Evolutionary conservation across 2,797 vertebrate species (phyloP).

Genomic region (Labeo calbasu): DNA sequence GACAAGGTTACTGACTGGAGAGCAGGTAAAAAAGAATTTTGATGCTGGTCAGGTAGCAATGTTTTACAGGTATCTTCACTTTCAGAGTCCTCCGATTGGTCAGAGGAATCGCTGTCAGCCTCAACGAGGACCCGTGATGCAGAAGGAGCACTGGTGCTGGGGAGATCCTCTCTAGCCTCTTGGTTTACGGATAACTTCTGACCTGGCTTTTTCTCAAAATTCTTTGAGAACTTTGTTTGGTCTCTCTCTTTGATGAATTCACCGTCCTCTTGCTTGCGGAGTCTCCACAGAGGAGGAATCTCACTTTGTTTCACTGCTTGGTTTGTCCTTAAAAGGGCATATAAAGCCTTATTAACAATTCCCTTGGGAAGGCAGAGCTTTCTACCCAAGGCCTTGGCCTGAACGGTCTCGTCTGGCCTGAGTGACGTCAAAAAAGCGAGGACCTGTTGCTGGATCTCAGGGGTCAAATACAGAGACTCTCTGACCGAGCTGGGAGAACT

Average conservation of each 20-base stretch:
- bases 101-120: slow-evolving; percentile 20
- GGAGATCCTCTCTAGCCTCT: slow-evolving; percentile 29
- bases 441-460: slow-evolving; percentile 72
- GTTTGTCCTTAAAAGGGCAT: slow-evolving; percentile 75
- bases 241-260: slow-evolving; percentile 11
- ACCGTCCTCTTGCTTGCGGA: slow-evolving; percentile 58
- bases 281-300: slow-evolving; percentile 83
- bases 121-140: slow-evolving; percentile 4
- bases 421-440: slow-evolving; percentile 74
- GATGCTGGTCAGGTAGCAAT: slow-evolving; percentile 57
- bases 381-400: slow-evolving; percentile 75
- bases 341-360: slow-evolving; percentile 83
- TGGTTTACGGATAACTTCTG: slow-evolving; percentile 7
- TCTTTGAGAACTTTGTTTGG: neutral
- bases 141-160: neutral
- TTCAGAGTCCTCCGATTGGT: slow-evolving; percentile 66
- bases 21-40: slow-evolving; percentile 9
- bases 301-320: slow-evolving; percentile 70
- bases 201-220: slow-evolving; percentile 22
- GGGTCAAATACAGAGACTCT: slow-evolving; percentile 58
- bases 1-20: slow-evolving; percentile 49
- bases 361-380: slow-evolving; percentile 80
- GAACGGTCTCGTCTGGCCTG: slow-evolving; percentile 65
- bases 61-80: slow-evolving; percentile 64
- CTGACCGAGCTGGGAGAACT: slow-evolving; percentile 49